Base-by-base conservation (phyloP, 1,140 invertebrate genomes). In the Pentalonia nigronervosa region DNA sequence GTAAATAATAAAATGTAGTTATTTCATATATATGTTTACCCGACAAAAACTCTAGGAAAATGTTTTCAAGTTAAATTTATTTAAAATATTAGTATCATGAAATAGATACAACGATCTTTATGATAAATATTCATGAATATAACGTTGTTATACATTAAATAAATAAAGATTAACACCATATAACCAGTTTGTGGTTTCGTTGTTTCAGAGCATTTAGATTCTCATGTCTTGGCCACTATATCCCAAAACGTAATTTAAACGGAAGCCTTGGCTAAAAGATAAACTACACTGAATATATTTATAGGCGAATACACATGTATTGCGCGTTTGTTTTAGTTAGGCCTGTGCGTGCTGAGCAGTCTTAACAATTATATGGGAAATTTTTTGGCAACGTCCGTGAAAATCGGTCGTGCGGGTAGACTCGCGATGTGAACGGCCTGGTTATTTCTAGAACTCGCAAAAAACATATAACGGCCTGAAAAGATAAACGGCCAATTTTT, bases 401-500 rank as follows among this genome's bases (percentile, higher is more conserved):
- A 90, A 90, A 90, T 67, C 23, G 53, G 21, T n/a, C 23, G 56
- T 45, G 36, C 89, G 36, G 50, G 47, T n/a, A 48, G 36, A 67
- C 67, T 47, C 30, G 23, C 23, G 76, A 45, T 93, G 91, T 93
- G 91, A 93, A 93, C 76, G 91, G 76, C 91, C 91, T 83, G 91
- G 67, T 84, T 93, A 93, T 93, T 93, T 93, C 91, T 93, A 93
- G 91, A 93, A 84, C 91, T 93, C 48, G 91, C 48, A n/a, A 93
- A 93, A 93, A 93, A 84, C 81, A 56, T n/a, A 21, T 48, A 84
- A 84, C 91, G 91, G 91, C 91, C 48, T 83, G 91, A 93, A 93
- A 93, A 93, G 91, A 93, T 93, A 93, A 93, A 93, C 81, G 81
- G 81, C 48, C 48, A 90, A 90, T 90, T 90, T 88, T 67, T 90